Base-by-base conservation (phyloP, 1,140 invertebrate species). In the Tetraneura akinire region DNA sequence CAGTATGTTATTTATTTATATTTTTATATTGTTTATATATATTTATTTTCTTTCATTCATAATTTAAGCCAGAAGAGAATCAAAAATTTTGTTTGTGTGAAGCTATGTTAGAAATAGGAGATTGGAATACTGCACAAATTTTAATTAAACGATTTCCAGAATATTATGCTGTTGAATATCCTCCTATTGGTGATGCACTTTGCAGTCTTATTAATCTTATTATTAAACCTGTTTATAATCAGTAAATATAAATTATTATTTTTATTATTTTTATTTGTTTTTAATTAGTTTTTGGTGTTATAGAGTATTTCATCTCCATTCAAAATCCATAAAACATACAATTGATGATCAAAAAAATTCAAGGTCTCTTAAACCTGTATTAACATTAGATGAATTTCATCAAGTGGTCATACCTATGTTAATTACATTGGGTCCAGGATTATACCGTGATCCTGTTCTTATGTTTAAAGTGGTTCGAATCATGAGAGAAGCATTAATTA, bases 71-170 rank as follows among this genome's bases (percentile, higher is more conserved):
- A 84, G 87, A 88, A 84, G 88, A 86, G 80, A 98, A 99, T 88
- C 97, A 99, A 86, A 98, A 99, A 86, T 90, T 98, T 83, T 93
- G 94, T 53, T 87, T 99, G 8, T 93, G 94, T 84, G 93, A 97
- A 85, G 95, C 95, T 1, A 85, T 98, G 6, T 85, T 98, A 6
- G 89, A 91, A 83, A 90, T 98, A 81, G 96, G 94, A 23, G 94
- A 95, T 83, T 98, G 96, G 96, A 89, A 91, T 14, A 92, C 93
- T 84, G 95, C 94, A 11, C 88, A 91, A 78, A 88, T 89, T 70
- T 87, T 99, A 51, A 91, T 96, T 26, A 91, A 91, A 80, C 89
- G 91, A 76, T 88, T 98, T 80, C 97, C 97, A 3, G 92, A 94
- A 62, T 91, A 91, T 85, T 93, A 91, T 85, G 89, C 93, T 14